These are phyloP conservation scores for Sesamia nonagrioides DNA, from an alignment of 1,140 invertebrate species.

Conservation along the genomic window DNA sequence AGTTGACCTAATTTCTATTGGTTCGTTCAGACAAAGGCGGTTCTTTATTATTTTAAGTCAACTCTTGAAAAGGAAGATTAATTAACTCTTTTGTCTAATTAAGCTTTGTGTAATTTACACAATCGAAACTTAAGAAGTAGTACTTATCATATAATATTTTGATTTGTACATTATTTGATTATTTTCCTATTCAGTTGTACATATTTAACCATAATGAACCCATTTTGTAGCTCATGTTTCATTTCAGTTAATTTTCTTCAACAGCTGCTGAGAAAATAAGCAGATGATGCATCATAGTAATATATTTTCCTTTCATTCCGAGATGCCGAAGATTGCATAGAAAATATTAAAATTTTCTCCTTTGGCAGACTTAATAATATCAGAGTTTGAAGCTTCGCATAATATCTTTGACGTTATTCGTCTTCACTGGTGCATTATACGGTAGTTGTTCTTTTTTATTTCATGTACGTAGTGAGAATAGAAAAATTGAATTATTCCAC, in stretches of 20 bases:
- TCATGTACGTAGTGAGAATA: neutral
- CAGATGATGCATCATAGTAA: constrained; percentile 32
- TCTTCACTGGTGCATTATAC: neutral
- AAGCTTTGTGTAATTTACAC: neutral
- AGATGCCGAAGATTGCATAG: constrained; percentile 23
- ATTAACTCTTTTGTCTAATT: neutral
- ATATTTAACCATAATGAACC: neutral
- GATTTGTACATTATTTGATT: neutral
- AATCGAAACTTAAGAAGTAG: too few relatives aligned
- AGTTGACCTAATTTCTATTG: constrained; percentile 7
- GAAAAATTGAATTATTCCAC: too few relatives aligned
- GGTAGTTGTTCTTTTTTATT: neutral
- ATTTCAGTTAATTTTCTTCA: constrained; percentile 25
- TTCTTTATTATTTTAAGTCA: constrained; percentile 5
- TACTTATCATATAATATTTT: too few relatives aligned
- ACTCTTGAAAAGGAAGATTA: constrained; percentile 3
- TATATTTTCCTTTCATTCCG: constrained; percentile 35
- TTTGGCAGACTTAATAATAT: constrained; percentile 33
- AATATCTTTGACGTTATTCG: constrained; percentile 29
- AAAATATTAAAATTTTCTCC: constrained; percentile 37
- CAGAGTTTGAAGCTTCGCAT: constrained; percentile 17
- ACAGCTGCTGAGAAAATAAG: constrained; percentile 13
- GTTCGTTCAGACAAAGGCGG: neutral
- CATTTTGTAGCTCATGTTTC: neutral
- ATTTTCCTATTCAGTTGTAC: too few relatives aligned